Evolutionary conservation across 2,113 vertebrate species (phyloP).

Genomic region (Crypturellus undulatus): DNA sequence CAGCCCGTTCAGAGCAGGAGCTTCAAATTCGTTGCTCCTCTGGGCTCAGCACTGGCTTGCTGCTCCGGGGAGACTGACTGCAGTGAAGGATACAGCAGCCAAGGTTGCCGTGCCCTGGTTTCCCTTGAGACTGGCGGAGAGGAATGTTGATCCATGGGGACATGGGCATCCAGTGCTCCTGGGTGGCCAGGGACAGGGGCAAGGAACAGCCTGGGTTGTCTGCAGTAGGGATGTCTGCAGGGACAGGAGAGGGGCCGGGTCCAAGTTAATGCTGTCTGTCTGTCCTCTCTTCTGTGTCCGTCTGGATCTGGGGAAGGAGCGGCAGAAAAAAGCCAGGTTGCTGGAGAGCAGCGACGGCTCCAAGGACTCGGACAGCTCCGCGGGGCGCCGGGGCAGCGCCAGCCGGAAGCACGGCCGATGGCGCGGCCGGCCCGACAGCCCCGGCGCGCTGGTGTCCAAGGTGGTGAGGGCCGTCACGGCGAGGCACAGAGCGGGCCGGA

Average conservation of each 20-base stretch:
- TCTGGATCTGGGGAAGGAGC: slow-evolving; percentile 76
- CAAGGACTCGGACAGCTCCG: slow-evolving; percentile 83
- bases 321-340: slow-evolving; percentile 85
- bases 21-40: not conserved
- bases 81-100: not conserved
- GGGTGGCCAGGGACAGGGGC: no score
- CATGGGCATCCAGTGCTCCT: fast-evolving
- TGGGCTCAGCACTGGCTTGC: not conserved
- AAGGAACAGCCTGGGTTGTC: no score
- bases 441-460: slow-evolving; percentile 72
- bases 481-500: slow-evolving; percentile 72
- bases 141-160: not conserved
- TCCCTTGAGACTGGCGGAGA: not conserved
- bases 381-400: slow-evolving; percentile 78
- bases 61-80: not conserved
- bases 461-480: slow-evolving; percentile 71
- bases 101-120: not conserved
- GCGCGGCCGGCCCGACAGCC: slow-evolving; percentile 78
- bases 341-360: slow-evolving; percentile 85
- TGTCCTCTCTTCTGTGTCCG: not conserved
- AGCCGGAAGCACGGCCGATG: slow-evolving; percentile 82
- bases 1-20: not conserved
- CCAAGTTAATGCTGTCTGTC: not conserved
- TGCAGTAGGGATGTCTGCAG: not conserved
- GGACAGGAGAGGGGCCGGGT: not conserved